These are phyloP conservation scores for Eupithecia abbreviata DNA, from an alignment of 2,888 invertebrate genomes.

Conservation along the genomic window DNA sequence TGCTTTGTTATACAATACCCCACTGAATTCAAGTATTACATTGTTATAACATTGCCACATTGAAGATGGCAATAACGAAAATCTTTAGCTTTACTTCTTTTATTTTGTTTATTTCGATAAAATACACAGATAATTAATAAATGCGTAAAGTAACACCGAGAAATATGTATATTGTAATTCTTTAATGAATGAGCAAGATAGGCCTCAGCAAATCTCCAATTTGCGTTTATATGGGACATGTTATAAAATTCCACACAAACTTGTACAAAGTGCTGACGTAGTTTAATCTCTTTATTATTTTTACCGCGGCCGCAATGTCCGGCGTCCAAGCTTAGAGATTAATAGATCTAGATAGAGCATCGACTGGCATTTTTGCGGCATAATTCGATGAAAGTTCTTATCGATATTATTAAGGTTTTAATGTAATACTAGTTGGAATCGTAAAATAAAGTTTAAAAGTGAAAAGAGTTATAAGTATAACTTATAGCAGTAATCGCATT, in stretches of 20 bases:
- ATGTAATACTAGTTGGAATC: neutral
- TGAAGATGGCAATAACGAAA: neutral
- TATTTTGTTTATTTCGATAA: neutral
- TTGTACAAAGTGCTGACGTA: neutral
- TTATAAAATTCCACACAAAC: neutral
- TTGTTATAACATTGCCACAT: no score
- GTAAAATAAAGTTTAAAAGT: neutral
- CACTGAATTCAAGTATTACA: neutral
- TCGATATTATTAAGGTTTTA: neutral
- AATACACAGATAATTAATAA: neutral
- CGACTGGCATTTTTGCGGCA: neutral
- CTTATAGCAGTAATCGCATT: no score
- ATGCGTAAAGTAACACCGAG: neutral
- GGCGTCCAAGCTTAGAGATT: conserved; percentile 50
- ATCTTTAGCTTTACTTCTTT: neutral
- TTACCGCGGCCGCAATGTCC: conserved; percentile 53
- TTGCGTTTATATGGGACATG: neutral
- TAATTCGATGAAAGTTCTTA: neutral
- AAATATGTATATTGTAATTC: neutral
- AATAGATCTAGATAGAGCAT: conserved; percentile 16
- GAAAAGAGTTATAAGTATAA: neutral
- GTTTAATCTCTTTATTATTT: conserved; percentile 52
- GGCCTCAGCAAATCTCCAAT: neutral
- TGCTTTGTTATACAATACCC: neutral
- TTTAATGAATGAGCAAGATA: neutral